Base-by-base conservation (phyloP, 2,113 vertebrate genomes). In the Chlamydotis undulata region DNA sequence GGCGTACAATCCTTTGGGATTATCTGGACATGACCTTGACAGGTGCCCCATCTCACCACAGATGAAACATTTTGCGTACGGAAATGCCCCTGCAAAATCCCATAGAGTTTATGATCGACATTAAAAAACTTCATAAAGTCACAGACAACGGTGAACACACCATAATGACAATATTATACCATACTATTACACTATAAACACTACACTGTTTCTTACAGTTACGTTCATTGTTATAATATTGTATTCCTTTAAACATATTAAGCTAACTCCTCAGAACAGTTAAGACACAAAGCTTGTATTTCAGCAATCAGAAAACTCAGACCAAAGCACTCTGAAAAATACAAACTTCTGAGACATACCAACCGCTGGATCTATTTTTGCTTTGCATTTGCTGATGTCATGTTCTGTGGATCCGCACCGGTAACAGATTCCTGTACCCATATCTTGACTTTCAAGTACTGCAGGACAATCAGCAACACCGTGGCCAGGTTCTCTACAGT, bases 41-140 rank as follows among this genome's bases (percentile, higher is more conserved):
- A 99, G 89, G 94, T 99, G 99, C 3, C 99, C 99, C 92, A 98
- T 99, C 96, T 99, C 98, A 61, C 98, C 98, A 84, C 99, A 99
- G 97, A 99, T 99, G 97, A 99, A 99, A 97, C 99, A 99, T 87
- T 99, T 99, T 31, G 99, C 99, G 68, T 98, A 99, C 10, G 99
- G 99, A 96, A 98, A 99, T 26, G 99, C 97, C 39, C 99, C 99
- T 99, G 98, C 70, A 97, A 98, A 68, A 87, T 83, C 69, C 86
- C 56, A 91, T 21, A 33, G 29, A 23, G 21, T 79, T 84, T 71
- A 50, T 29, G 24, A 82, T 29, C 37, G 50, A 74, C 7, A 16
- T 5, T 63, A 39, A 29, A 75, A 31, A 45, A 9, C 8, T 2
- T 3, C 41, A 14, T 8, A 10, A 41, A 55, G 29, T 25, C 68